Percentiles rank a stretch among this genome's conserved stretches.
phyloP scores from a whole-genome alignment of 2,113 vertebrate species.

The Tilapia sparmanii region DNA sequence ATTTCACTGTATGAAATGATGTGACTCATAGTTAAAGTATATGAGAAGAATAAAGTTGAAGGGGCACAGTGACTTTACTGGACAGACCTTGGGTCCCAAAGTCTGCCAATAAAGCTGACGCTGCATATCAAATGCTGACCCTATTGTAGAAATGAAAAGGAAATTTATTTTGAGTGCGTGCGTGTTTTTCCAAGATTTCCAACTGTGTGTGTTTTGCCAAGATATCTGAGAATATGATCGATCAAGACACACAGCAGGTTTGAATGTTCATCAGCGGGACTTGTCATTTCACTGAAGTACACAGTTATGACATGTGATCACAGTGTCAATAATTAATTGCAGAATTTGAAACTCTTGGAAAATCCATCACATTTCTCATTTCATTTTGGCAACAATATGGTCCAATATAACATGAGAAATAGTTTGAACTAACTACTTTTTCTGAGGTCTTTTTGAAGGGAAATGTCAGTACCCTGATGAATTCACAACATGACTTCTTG shows the following conservation, averaged over 20 bases:
- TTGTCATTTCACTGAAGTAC: neutral
- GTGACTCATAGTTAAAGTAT: neutral
- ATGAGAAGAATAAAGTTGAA: neutral
- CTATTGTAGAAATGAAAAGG: neutral
- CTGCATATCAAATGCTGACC: neutral
- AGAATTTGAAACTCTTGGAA: neutral
- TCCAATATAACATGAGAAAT: neutral
- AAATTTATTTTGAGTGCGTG: neutral
- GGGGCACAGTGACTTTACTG: neutral
- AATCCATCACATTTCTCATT: neutral
- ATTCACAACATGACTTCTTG: neutral
- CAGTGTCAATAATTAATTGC: neutral
- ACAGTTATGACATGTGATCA: neutral
- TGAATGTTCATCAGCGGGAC: neutral
- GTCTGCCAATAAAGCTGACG: neutral
- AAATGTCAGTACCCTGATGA: neutral
- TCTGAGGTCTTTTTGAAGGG: neutral
- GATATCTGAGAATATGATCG: neutral
- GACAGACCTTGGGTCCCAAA: neutral
- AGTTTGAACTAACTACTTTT: neutral
- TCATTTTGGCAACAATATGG: neutral
- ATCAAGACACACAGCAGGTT: neutral
- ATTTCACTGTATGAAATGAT: neutral
- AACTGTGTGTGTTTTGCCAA: neutral
- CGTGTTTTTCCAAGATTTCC: neutral